Conservation (phyloP, 2,888 invertebrate species). For the Gymnosoma rotundatum region DNA sequence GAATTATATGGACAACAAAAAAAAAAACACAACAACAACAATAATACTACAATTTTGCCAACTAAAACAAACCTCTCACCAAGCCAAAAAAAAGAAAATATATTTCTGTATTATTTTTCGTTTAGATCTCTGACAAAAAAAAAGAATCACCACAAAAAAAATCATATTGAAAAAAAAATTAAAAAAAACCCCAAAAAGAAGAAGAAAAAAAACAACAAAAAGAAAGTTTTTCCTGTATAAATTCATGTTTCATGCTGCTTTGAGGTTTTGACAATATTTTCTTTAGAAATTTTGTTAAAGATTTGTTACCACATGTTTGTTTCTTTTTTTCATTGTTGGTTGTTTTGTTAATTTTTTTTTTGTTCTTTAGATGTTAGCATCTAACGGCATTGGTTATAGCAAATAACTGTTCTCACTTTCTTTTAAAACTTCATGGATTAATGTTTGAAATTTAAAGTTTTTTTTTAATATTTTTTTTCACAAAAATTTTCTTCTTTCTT, state of each 20-base stretch:
- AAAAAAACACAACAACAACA: not conserved
- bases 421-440: constrained; percentile 22
- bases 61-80: not conserved
- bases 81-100: no score
- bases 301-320: constrained; percentile 19
- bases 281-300: constrained; percentile 25
- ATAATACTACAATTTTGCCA: not conserved
- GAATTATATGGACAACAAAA: constrained; percentile 24
- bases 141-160: constrained; percentile 24
- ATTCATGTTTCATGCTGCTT: constrained; percentile 3
- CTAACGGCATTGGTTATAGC: constrained; percentile 69
- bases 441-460: constrained; percentile 36
- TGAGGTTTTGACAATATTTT: constrained; percentile 62
- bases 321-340: not conserved
- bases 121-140: not conserved
- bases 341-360: not conserved
- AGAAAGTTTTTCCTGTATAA: constrained; percentile 52
- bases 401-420: constrained; percentile 72
- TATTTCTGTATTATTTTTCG: no score
- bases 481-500: no score
- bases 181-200: constrained; percentile 20
- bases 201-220: constrained; percentile 2
- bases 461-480: not conserved
- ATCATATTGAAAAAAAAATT: not conserved
- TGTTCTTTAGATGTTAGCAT: not conserved